Percentiles rank a stretch among this genome's conserved stretches.
Evolutionary conservation across 2,888 invertebrate genomes (phyloP).

Genomic region (Stenurella melanura): DNA sequence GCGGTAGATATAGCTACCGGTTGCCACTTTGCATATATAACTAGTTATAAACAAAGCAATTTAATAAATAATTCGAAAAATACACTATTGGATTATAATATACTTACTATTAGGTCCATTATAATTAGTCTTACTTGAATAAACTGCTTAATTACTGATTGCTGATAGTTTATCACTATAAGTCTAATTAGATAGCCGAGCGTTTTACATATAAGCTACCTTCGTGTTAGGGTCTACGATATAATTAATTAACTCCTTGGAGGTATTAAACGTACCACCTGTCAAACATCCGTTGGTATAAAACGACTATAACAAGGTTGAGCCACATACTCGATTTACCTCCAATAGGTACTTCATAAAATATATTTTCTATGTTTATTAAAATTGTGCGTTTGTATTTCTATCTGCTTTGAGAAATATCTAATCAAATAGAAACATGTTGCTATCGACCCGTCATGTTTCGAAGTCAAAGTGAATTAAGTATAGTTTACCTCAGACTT

Average conservation of each 20-base stretch:
- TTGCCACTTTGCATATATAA: neutral
- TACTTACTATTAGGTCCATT: neutral
- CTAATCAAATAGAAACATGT: too few species aligned
- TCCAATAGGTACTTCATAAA: too few species aligned
- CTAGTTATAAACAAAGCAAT: neutral
- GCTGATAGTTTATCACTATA: neutral
- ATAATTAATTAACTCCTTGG: neutral
- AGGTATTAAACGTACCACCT: conserved; percentile 7
- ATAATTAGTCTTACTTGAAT: neutral
- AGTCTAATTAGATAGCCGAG: neutral
- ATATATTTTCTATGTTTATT: too few species aligned
- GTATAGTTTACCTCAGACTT: too few species aligned
- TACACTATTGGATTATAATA: neutral
- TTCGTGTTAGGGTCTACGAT: neutral
- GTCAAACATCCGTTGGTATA: neutral
- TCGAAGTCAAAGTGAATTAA: too few species aligned
- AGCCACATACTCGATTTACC: too few species aligned
- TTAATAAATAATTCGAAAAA: neutral
- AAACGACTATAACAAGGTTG: neutral
- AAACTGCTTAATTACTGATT: neutral
- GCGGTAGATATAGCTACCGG: neutral
- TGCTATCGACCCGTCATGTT: too few species aligned
- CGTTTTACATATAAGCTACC: neutral
- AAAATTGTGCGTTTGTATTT: too few species aligned
- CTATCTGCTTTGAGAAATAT: too few species aligned